A percentile compares a stretch with the other conserved stretches of the same genome.
phyloP scores from a whole-genome alignment of 2,797 vertebrate genomes.

The Ptychobarbus kaznakovi region DNA sequence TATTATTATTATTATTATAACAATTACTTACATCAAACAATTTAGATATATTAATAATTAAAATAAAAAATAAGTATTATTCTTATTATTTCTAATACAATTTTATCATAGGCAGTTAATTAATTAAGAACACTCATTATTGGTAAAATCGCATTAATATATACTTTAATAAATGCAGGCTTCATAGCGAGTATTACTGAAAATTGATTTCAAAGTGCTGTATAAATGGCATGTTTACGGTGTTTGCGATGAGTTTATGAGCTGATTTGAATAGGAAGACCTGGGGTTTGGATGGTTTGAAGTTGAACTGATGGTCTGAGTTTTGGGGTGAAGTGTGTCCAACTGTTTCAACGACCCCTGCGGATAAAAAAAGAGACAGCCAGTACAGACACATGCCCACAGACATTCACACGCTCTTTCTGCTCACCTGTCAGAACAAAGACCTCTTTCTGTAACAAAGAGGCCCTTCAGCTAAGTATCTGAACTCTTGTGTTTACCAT shows the following conservation, averaged over 20 bases:
- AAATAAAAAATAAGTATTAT: not conserved
- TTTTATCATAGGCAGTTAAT: not conserved
- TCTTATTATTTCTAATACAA: not conserved
- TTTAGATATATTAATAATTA: not conserved
- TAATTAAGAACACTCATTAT: not conserved
- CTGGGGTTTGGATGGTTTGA: not conserved
- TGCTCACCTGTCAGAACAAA: conserved; percentile 12
- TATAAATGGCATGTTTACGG: not conserved
- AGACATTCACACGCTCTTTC: not conserved
- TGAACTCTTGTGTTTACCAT: no score
- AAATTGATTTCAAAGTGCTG: not conserved
- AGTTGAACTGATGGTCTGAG: not conserved
- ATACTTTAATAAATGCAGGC: not conserved
- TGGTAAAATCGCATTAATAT: not conserved
- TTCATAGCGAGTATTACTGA: not conserved
- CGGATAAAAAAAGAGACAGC: not conserved
- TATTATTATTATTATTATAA: not conserved
- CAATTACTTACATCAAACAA: not conserved
- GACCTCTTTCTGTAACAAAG: not conserved
- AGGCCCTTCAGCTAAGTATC: not conserved
- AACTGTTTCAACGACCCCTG: conserved; percentile 7
- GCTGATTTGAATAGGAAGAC: not conserved
- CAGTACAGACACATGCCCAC: not conserved
- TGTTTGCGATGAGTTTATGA: not conserved
- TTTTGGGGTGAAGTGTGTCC: not conserved